These are phyloP conservation scores for Lates calcarifer DNA, from an alignment of 2,113 vertebrate genomes.

Conservation along the genomic window DNA sequence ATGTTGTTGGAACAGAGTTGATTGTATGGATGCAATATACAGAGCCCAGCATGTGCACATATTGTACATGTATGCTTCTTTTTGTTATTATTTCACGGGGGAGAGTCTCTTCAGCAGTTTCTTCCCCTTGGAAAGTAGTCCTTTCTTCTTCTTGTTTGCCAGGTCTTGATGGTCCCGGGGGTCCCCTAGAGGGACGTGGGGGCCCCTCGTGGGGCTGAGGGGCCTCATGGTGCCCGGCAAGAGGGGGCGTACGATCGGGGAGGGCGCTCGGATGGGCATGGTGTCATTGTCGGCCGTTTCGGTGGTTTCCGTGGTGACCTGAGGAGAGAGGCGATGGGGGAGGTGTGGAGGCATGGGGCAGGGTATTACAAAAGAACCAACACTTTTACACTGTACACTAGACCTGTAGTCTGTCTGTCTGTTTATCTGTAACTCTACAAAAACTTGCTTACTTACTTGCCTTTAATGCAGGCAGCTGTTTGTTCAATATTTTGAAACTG, in stretches of 20 bases:
- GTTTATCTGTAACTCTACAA: neutral
- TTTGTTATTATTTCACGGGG: conserved; percentile 82
- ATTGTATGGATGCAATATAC: conserved; percentile 75
- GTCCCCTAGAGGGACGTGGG: conserved; percentile 57
- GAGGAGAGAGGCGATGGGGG: conserved; percentile 81
- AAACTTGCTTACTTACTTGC: neutral
- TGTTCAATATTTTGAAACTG: no score
- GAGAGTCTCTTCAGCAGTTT: conserved; percentile 95
- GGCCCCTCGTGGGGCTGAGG: conserved; percentile 88
- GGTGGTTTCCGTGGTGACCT: conserved; percentile 84
- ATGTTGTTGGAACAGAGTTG: conserved; percentile 60
- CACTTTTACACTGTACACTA: neutral
- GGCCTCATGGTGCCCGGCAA: conserved; percentile 87
- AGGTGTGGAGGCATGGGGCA: conserved; percentile 68
- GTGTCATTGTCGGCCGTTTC: conserved; percentile 88
- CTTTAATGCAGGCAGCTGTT: neutral
- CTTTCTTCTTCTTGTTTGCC: conserved; percentile 97
- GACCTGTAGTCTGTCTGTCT: neutral
- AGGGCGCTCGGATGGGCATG: conserved; percentile 88
- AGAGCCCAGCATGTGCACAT: conserved; percentile 54
- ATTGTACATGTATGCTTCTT: conserved; percentile 33
- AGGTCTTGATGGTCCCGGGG: conserved; percentile 88
- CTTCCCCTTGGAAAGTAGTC: conserved; percentile 98
- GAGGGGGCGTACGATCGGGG: conserved; percentile 91
- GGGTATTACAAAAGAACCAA: conserved; percentile 71